Conservation (phyloP, 2,888 invertebrate genomes). For the Archips xylosteana region DNA sequence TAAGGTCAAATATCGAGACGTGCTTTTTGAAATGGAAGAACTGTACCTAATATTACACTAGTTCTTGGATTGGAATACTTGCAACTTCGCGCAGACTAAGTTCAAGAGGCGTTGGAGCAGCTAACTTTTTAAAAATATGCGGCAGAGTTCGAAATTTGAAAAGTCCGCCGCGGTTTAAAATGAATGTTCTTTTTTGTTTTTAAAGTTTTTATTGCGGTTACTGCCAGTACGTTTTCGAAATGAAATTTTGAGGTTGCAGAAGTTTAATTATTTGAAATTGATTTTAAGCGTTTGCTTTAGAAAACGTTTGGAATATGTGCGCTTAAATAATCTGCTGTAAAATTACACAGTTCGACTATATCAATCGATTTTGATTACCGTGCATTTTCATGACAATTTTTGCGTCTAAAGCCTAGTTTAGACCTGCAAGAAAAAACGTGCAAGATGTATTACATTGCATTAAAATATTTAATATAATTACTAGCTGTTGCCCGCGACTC, state of each 20-base stretch:
- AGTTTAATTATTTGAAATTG: not conserved
- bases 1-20: slow-evolving; percentile 11
- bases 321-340: too few relatives aligned
- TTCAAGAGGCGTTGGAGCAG: slow-evolving; percentile 32
- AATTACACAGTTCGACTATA: too few relatives aligned
- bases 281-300: not conserved
- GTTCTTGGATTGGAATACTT: slow-evolving; percentile 40
- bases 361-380: too few relatives aligned
- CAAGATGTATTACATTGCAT: too few relatives aligned
- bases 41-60: slow-evolving; percentile 32
- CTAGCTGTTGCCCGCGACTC: too few relatives aligned
- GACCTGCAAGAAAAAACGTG: too few relatives aligned
- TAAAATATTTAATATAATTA: too few relatives aligned
- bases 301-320: not conserved
- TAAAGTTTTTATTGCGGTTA: slow-evolving; percentile 25
- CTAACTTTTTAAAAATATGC: slow-evolving; percentile 39
- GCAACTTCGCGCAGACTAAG: slow-evolving; percentile 37
- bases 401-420: too few relatives aligned
- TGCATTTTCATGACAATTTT: too few relatives aligned
- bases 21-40: slow-evolving; percentile 14
- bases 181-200: slow-evolving; percentile 24
- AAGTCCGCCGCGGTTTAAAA: slow-evolving; percentile 32
- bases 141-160: slow-evolving; percentile 36
- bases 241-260: not conserved
- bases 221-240: not conserved